Evolutionary conservation across 2,888 invertebrate species (phyloP).

Genomic region (Hymenopus coronatus): DNA sequence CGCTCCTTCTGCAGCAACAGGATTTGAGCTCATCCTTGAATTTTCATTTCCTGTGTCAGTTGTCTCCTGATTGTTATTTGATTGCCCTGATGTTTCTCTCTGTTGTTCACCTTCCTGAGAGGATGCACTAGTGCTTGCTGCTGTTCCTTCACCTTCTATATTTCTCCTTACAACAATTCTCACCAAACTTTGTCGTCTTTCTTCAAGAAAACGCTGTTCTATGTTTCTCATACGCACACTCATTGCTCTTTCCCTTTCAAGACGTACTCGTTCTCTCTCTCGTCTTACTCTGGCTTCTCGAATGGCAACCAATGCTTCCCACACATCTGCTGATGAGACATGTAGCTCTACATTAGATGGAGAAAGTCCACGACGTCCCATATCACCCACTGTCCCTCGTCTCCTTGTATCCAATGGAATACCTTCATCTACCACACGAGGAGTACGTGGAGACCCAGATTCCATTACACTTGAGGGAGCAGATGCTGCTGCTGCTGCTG

Average conservation of each 20-base stretch:
- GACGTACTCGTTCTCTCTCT: conserved; percentile 29
- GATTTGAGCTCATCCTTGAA: not conserved
- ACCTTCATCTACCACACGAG: not conserved
- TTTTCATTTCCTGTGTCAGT: not conserved
- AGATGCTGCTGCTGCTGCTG: not conserved
- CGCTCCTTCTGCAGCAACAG: not conserved
- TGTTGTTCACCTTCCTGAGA: not conserved
- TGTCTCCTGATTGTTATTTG: not conserved
- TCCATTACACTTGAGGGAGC: not conserved
- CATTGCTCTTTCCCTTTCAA: conserved; percentile 5
- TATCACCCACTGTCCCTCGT: conserved; percentile 20
- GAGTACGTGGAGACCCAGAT: not conserved
- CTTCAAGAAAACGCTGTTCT: not conserved
- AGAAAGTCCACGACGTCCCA: conserved; percentile 40
- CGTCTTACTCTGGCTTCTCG: conserved; percentile 57
- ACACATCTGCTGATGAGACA: conserved; percentile 56
- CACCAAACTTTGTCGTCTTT: not conserved
- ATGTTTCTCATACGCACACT: not conserved
- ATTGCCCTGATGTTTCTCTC: not conserved
- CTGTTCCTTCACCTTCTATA: not conserved
- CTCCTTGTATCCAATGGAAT: conserved; percentile 1
- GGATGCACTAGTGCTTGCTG: not conserved
- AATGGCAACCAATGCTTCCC: conserved; percentile 66
- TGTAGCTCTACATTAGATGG: conserved; percentile 46
- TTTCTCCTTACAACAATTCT: conserved; percentile 17